phyloP scores from a whole-genome alignment of 2,797 vertebrate species.

The Schizopygopsis malacanthus region DNA sequence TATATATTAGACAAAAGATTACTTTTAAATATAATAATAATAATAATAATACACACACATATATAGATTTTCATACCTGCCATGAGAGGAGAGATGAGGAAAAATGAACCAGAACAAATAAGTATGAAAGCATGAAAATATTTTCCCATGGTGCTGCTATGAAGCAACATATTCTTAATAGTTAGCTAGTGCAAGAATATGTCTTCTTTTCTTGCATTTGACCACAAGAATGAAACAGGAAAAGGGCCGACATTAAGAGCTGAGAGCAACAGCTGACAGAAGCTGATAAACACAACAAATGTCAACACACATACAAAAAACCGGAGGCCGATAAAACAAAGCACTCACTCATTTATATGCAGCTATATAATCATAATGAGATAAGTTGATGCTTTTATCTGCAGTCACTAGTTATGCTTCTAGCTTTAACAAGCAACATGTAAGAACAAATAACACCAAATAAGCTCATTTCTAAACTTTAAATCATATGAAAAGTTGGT shows the following conservation, averaged over 20 bases:
- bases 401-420: background rate
- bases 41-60: background rate
- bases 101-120: constrained; percentile 48
- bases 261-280: constrained; percentile 30
- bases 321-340: background rate
- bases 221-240: background rate
- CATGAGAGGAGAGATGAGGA: constrained; percentile 48
- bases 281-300: constrained; percentile 41
- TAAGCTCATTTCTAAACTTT: constrained; percentile 1
- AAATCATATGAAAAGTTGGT: background rate
- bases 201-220: background rate
- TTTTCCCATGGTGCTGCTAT: constrained; percentile 69
- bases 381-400: constrained; percentile 3
- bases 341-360: background rate
- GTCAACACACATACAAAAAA: background rate
- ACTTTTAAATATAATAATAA: background rate
- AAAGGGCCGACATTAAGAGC: background rate
- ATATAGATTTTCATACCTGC: constrained; percentile 46
- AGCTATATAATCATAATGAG: background rate
- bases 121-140: constrained; percentile 64
- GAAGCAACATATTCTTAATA: constrained; percentile 2
- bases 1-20: background rate
- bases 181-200: background rate
- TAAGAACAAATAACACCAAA: background rate
- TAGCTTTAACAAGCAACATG: background rate